Base-by-base conservation (phyloP, 1,140 invertebrate genomes). In the Pollicipes pollicipes region DNA sequence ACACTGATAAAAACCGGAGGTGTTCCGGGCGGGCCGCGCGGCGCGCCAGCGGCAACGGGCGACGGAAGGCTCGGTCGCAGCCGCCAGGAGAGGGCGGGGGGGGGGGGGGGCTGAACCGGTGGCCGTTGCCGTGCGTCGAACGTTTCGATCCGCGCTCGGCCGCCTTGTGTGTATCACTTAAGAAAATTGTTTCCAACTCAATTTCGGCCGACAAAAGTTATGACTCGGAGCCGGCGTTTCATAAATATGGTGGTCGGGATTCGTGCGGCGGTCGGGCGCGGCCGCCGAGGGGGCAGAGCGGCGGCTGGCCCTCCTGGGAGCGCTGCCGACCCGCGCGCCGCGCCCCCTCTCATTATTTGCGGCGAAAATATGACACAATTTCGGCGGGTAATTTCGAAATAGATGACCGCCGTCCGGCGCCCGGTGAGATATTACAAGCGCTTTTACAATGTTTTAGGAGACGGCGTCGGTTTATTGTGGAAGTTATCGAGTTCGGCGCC, bases 111-210 rank as follows among this genome's bases (percentile, higher is more conserved):
- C n/a, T n/a, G n/a, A n/a, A n/a, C n/a, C n/a, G n/a, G n/a, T n/a
- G n/a, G n/a, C n/a, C n/a, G n/a, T n/a, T n/a, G n/a, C n/a, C n/a
- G n/a, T n/a, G n/a, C n/a, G n/a, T n/a, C n/a, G n/a, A n/a, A n/a
- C n/a, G n/a, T 21, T 58, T 58, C 45, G 45, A 58, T 58, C 45
- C 2, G 10, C 45, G 45, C 4, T 17, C 45, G 2, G 45, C 8
- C 24, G 17, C 45, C 45, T 24, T 58, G 45, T 58, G 45, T 58
- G 45, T 58, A 58, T 58, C 45, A 58, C 45, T 58, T 58, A 58
- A 58, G 45, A 58, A 58, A 58, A 58, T 58, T 58, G 45, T 58
- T 58, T 58, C 45, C 45, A 58, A 58, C 45, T 58, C 45, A 58
- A 58, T 58, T 58, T 58, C 45, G 45, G 45, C 45, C 45, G 45